Evolutionary conservation across 2,797 vertebrate species (phyloP).

Genomic region (Lepilemur ruficaudatus): DNA sequence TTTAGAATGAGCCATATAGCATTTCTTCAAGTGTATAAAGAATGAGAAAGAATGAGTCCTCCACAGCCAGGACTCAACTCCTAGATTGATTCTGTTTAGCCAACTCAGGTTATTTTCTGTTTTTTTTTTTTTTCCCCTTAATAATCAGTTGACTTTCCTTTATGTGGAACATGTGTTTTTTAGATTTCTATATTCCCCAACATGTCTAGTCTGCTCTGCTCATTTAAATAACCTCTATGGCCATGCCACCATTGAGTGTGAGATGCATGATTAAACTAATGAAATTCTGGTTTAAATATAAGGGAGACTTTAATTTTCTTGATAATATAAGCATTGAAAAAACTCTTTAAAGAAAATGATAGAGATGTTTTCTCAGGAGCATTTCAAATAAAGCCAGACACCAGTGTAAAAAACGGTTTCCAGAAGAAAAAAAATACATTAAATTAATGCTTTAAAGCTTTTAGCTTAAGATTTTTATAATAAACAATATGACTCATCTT

Average conservation of each 20-base stretch:
- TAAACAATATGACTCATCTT: not conserved
- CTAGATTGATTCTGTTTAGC: not conserved
- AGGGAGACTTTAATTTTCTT: not conserved
- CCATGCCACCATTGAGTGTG: not conserved
- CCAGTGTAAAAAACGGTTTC: not conserved
- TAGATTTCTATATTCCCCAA: not conserved
- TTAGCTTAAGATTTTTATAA: not conserved
- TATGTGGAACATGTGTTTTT: not conserved
- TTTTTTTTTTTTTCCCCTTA: not conserved
- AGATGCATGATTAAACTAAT: not conserved
- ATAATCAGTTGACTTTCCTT: not conserved
- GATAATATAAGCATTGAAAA: not conserved
- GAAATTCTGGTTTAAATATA: not conserved
- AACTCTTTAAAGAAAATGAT: not conserved
- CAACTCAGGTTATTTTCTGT: not conserved
- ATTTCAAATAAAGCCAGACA: not conserved
- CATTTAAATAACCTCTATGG: not conserved
- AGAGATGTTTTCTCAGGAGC: not conserved
- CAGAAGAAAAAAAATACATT: slow-evolving; percentile 6
- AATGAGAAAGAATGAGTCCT: not conserved
- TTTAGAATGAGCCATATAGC: not conserved
- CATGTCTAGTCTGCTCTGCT: not conserved
- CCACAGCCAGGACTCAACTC: not conserved
- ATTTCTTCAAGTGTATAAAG: not conserved
- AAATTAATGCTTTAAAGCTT: not conserved